Conservation (phyloP, 2,797 vertebrate species). For the Chelon labrosus region DNA sequence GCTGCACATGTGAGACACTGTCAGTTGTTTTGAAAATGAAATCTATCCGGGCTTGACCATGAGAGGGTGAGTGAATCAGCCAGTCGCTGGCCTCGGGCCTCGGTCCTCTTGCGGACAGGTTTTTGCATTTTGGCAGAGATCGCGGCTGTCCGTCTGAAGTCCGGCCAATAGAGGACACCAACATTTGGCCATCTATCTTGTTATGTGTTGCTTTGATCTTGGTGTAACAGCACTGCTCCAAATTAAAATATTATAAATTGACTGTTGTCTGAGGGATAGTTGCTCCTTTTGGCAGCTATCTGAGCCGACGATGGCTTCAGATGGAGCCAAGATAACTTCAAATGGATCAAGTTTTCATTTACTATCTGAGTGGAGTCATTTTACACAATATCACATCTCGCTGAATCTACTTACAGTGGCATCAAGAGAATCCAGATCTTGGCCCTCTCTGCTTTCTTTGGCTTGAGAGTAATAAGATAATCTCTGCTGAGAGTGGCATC, state of each 20-base stretch:
- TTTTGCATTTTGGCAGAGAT: conserved; percentile 42
- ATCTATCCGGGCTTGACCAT: conserved; percentile 58
- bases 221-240: conserved; percentile 12
- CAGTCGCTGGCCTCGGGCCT: conserved; percentile 8
- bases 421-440: conserved; percentile 31
- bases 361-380: conserved; percentile 23
- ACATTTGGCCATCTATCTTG: conserved; percentile 31
- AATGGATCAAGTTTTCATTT: conserved; percentile 25
- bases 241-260: conserved; percentile 18
- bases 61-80: conserved; percentile 33
- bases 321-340: conserved; percentile 20
- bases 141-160: conserved; percentile 5
- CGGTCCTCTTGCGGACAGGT: conserved; percentile 23
- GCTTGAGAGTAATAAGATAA: conserved; percentile 32
- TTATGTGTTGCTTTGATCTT: conserved; percentile 46
- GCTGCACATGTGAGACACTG: conserved; percentile 74
- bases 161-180: conserved; percentile 29
- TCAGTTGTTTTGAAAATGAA: conserved; percentile 70
- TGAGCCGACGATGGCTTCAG: neutral
- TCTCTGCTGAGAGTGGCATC: conserved; percentile 44
- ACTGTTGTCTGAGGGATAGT: neutral
- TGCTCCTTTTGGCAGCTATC: conserved; percentile 4
- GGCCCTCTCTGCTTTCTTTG: conserved; percentile 14
- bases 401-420: conserved; percentile 13
- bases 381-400: conserved; percentile 10